Percentiles rank a stretch among this genome's conserved stretches.
These are phyloP conservation scores for Tenebrio molitor DNA, from an alignment of 1,140 invertebrate genomes.

Conservation along the genomic window DNA sequence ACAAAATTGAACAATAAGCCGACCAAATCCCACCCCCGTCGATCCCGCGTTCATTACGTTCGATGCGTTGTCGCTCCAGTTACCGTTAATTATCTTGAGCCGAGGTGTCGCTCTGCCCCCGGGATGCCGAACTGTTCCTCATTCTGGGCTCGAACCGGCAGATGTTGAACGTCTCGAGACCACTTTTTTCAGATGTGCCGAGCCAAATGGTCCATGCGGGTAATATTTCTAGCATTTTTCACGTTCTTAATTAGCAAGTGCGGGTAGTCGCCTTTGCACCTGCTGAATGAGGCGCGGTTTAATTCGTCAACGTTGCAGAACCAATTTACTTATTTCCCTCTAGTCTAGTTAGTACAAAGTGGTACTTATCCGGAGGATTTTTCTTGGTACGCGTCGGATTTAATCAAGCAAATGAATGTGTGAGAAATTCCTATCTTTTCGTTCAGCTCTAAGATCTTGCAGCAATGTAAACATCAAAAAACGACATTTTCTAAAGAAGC, in stretches of 20 bases:
- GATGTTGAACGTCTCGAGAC: neutral
- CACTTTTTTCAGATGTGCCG: neutral
- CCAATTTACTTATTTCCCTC: no score
- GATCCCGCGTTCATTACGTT: neutral
- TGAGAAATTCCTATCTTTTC: no score
- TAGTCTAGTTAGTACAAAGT: no score
- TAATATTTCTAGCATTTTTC: constrained; percentile 5
- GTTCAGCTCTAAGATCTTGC: no score
- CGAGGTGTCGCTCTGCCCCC: neutral
- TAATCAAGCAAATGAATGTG: no score
- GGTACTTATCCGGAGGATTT: no score
- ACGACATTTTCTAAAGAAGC: no score
- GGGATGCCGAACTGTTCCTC: neutral
- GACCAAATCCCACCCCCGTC: neutral
- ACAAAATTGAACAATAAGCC: constrained; percentile 2
- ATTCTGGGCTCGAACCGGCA: neutral
- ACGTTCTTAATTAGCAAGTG: neutral
- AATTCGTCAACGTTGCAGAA: neutral
- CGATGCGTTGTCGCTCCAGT: neutral
- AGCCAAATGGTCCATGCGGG: neutral
- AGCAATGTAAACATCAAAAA: no score
- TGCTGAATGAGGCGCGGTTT: neutral
- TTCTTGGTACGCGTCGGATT: no score
- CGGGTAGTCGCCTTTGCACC: neutral
- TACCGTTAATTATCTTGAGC: neutral